phyloP scores from a whole-genome alignment of 1,140 invertebrate species.

The Streblospio benedicti region DNA sequence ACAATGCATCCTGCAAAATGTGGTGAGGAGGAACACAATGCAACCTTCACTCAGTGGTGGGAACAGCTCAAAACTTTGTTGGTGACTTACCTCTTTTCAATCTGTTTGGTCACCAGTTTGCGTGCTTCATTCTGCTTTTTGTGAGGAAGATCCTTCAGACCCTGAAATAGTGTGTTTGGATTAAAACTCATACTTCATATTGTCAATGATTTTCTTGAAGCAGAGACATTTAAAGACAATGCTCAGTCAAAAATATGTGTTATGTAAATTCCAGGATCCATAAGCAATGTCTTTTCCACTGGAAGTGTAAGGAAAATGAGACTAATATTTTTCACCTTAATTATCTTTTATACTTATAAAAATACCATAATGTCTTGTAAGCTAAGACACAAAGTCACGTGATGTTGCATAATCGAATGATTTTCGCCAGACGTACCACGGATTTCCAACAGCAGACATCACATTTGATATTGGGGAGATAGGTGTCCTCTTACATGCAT shows the following conservation, averaged over 20 bases:
- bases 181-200: not conserved
- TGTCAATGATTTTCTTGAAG: not conserved
- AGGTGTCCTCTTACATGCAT: no score
- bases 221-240: not conserved
- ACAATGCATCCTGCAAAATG: no score
- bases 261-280: not conserved
- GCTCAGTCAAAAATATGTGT: not conserved
- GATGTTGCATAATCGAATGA: no score
- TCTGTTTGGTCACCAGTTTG: constrained; percentile 62
- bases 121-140: constrained; percentile 65
- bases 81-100: constrained; percentile 62
- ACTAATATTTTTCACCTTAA: not conserved
- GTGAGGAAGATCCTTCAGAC: constrained; percentile 28
- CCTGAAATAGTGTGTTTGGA: constrained; percentile 30
- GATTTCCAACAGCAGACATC: no score
- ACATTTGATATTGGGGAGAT: no score
- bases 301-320: not conserved
- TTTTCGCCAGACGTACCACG: no score
- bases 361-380: no score
- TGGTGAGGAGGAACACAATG: no score
- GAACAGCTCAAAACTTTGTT: no score
- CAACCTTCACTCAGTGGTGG: no score
- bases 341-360: no score
- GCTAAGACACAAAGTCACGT: no score
- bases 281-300: not conserved